Base-by-base conservation (phyloP, 2,113 vertebrate species). In the Eonycteris spelaea region DNA sequence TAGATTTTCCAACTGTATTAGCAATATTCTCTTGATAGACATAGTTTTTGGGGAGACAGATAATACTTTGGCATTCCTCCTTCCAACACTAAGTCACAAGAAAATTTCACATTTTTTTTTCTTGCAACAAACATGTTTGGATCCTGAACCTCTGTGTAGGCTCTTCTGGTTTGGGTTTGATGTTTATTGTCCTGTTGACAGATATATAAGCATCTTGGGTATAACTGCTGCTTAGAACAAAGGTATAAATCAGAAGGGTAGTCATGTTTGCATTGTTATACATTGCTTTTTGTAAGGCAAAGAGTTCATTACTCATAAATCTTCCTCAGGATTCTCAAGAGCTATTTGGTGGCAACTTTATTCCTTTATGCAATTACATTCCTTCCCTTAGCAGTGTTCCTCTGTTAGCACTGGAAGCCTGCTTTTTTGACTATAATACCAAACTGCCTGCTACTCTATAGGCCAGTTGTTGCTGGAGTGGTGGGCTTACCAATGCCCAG, bases 401-500 rank as follows among this genome's bases (percentile, higher is more conserved):
- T 63, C 65, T 89, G 38, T 90, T 89, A 96, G 22, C 13, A 21
- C 30, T 71, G 9, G 9, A 24, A 63, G 35, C 22, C 67, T 33
- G 68, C 55, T 33, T 90, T 90, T 14, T 80, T 96, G 35, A 70
- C 87, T 87, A 16, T 75, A 88, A 92, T 82, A 3, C 21, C 38
- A 74, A 74, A 67, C 40, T 15, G 33, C 43, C 43, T 95, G 40
- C 5, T 82, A 65, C 43, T 77, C 38, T 61, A 40, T n/a, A 99
- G 99, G 7, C 98, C 99, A 1, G 99, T 99, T 93, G 99, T 99
- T 22, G 99, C 99, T 33, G 99, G 99, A 33, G 99, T 99, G 5
- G 99, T 99, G 5, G 99, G 99, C 77, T 99, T 1, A 99, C 99
- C 98, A 99, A 99, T 99, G 99, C 99, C 99, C 35, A 98, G 99